These are phyloP conservation scores for Aleiodes leptofemur DNA, from an alignment of 2,888 invertebrate species.

Conservation along the genomic window DNA sequence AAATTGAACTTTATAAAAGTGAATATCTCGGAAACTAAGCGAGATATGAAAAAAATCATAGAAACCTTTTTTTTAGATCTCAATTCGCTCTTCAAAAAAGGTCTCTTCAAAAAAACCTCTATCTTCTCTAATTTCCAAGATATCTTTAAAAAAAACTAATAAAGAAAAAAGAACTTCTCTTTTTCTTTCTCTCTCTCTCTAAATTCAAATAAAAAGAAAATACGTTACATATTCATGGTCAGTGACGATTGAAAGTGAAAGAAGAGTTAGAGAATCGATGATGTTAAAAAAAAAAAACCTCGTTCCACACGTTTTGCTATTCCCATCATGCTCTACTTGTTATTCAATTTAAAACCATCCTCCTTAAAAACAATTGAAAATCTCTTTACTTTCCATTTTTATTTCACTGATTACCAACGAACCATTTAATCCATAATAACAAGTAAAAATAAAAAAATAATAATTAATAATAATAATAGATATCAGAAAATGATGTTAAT, in stretches of 20 bases:
- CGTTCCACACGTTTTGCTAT: constrained; percentile 14
- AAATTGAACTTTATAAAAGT: no score
- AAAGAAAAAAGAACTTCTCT: neutral
- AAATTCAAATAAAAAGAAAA: neutral
- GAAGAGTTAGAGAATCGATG: constrained; percentile 37
- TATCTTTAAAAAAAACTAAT: no score
- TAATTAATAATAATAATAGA: no score
- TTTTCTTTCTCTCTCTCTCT: neutral
- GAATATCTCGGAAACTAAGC: no score
- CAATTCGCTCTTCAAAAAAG: no score
- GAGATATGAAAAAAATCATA: no score
- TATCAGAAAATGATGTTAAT: no score
- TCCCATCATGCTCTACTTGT: constrained; percentile 41
- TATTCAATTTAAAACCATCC: constrained; percentile 20
- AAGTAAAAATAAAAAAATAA: neutral
- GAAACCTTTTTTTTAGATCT: no score
- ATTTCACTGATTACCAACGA: constrained; percentile 22
- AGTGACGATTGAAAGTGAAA: constrained; percentile 46
- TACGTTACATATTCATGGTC: constrained; percentile 37
- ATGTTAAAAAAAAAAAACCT: neutral
- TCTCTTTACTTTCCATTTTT: constrained; percentile 1
- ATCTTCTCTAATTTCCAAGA: no score
- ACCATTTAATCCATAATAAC: neutral
- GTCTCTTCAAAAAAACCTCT: no score
- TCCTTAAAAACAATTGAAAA: constrained; percentile 8